A percentile compares a stretch with the other conserved stretches of the same genome.
phyloP scores from a whole-genome alignment of 35 echinoderm and acorn worm genomes.

The Anneissia japonica region DNA sequence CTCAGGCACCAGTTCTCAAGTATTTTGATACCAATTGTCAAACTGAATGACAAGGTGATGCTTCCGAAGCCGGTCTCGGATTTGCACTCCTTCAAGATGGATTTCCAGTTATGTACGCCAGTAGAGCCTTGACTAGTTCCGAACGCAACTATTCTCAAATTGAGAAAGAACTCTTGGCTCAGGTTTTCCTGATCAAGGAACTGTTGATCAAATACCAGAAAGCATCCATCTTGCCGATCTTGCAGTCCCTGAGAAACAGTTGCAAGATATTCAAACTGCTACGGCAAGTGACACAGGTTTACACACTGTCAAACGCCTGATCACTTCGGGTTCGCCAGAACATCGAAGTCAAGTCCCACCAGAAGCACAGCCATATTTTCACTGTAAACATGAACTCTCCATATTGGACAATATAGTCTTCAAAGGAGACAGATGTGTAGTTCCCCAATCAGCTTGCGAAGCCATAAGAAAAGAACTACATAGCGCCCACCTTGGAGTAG shows the following conservation, averaged over 20 bases:
- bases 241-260: too few relatives aligned
- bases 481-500: conserved; percentile 18
- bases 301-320: too few relatives aligned
- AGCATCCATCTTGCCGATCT: too few relatives aligned
- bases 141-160: conserved; percentile 65
- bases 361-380: background rate
- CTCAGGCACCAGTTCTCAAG: conserved; percentile 39
- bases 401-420: conserved; percentile 4
- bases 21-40: conserved; percentile 25
- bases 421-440: conserved; percentile 1
- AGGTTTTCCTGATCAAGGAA: conserved; percentile 50
- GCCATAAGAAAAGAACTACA: conserved; percentile 2
- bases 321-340: too few relatives aligned
- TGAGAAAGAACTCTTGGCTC: conserved; percentile 61
- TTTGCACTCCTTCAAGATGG: conserved; percentile 41
- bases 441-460: background rate
- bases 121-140: conserved; percentile 42
- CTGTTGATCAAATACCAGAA: too few relatives aligned
- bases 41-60: conserved; percentile 71
- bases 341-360: background rate
- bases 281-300: too few relatives aligned
- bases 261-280: too few relatives aligned
- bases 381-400: conserved; percentile 8
- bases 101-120: conserved; percentile 43
- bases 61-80: conserved; percentile 32